phyloP scores from a whole-genome alignment of 2,888 invertebrate genomes.

The Plagodis dolabraria region DNA sequence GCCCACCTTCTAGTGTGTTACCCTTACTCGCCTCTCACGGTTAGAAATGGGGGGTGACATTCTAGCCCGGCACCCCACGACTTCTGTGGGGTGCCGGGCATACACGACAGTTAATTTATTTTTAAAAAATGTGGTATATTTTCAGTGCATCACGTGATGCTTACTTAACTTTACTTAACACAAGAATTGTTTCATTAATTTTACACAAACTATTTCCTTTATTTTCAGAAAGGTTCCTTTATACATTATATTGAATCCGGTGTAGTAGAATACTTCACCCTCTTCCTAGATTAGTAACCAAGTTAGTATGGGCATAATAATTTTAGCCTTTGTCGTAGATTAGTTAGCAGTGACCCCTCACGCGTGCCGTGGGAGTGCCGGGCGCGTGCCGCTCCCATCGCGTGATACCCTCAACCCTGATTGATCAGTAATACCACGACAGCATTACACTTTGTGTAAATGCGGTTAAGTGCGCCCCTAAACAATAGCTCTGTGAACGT shows the following conservation, averaged over 20 bases:
- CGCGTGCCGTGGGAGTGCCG: slow-evolving; percentile 83
- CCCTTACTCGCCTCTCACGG: no score
- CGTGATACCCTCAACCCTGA: slow-evolving; percentile 70
- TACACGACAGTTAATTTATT: no score
- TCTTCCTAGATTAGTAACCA: not conserved
- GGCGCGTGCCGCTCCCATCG: slow-evolving; percentile 83
- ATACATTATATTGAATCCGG: slow-evolving; percentile 47
- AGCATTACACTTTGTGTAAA: slow-evolving; percentile 62
- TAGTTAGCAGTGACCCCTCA: slow-evolving; percentile 41
- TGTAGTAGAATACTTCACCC: slow-evolving; percentile 17
- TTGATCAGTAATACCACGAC: slow-evolving; percentile 67
- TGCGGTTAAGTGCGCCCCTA: slow-evolving; percentile 57
- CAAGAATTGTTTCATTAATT: no score
- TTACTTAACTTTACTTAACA: no score
- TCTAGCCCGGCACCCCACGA: no score
- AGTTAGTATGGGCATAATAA: slow-evolving; percentile 21
- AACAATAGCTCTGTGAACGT: slow-evolving; percentile 47
- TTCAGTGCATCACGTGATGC: no score
- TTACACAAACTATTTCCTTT: no score
- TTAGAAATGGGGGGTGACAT: no score
- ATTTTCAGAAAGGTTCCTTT: no score
- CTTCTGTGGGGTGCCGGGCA: no score
- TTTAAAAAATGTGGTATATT: no score
- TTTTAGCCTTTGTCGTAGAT: slow-evolving; percentile 30
- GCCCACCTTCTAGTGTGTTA: no score